Conservation (phyloP, 1,140 invertebrate species). For the Rhynchophorus ferrugineus region DNA sequence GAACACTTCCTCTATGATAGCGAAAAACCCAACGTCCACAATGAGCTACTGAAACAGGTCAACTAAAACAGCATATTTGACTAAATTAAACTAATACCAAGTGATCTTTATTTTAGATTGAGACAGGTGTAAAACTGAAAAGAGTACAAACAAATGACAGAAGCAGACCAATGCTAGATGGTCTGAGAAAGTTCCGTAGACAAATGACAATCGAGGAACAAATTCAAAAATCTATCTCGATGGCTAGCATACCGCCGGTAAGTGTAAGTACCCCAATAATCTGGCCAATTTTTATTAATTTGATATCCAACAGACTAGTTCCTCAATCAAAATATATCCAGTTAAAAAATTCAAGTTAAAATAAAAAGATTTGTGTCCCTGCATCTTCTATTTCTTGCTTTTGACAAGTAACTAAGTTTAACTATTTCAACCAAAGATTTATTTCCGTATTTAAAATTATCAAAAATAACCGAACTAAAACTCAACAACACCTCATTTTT, state of each 20-base stretch:
- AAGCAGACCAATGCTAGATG: conserved; percentile 74
- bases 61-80: background rate
- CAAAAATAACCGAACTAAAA: too few relatives aligned
- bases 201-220: conserved; percentile 86
- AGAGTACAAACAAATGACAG: conserved; percentile 75
- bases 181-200: conserved; percentile 75
- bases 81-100: background rate
- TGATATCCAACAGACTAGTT: background rate
- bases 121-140: conserved; percentile 67
- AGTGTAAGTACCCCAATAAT: conserved; percentile 20
- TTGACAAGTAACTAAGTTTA: too few relatives aligned
- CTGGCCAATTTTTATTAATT: background rate
- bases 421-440: too few relatives aligned
- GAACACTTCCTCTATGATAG: conserved; percentile 81
- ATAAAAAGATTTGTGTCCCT: too few relatives aligned
- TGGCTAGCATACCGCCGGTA: conserved; percentile 44
- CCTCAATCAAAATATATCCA: background rate
- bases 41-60: conserved; percentile 67
- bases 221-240: conserved; percentile 69
- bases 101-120: conserved; percentile 47
- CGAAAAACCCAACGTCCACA: conserved; percentile 78
- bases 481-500: too few relatives aligned
- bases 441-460: too few relatives aligned
- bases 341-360: too few relatives aligned
- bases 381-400: too few relatives aligned